These are phyloP conservation scores for Anoplopoma fimbria DNA, from an alignment of 2,113 vertebrate genomes.

Conservation along the genomic window DNA sequence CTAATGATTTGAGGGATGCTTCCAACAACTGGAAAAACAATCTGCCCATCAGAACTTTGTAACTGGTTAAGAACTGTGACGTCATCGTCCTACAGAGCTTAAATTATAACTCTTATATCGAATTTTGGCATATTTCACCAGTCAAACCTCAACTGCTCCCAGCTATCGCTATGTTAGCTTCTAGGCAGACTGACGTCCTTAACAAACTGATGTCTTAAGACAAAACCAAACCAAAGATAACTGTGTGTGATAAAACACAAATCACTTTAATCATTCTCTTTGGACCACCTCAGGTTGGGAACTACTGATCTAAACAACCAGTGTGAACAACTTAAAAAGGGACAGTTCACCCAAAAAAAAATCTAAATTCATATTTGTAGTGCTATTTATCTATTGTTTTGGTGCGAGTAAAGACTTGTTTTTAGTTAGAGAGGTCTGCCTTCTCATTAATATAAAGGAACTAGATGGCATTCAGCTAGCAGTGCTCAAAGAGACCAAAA, in stretches of 20 bases:
- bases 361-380: too few relatives aligned
- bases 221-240: not conserved
- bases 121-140: too few relatives aligned
- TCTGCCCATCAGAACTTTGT: not conserved
- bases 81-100: not conserved
- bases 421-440: too few relatives aligned
- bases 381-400: too few relatives aligned
- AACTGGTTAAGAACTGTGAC: not conserved
- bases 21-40: not conserved
- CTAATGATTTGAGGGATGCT: not conserved
- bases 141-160: too few relatives aligned
- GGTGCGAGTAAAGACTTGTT: too few relatives aligned
- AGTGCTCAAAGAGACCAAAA: too few relatives aligned
- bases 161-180: too few relatives aligned
- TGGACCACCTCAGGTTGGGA: not conserved
- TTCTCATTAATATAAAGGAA: too few relatives aligned
- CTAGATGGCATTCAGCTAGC: too few relatives aligned
- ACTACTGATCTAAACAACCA: slow-evolving; percentile 27
- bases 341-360: not conserved
- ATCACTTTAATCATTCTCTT: not conserved
- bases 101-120: too few relatives aligned
- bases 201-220: not conserved
- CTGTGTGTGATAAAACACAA: not conserved
- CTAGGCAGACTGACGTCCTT: too few relatives aligned
- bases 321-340: not conserved